Conservation (phyloP, 1,140 invertebrate species). For the Pseudomyrmex dendroicus region DNA sequence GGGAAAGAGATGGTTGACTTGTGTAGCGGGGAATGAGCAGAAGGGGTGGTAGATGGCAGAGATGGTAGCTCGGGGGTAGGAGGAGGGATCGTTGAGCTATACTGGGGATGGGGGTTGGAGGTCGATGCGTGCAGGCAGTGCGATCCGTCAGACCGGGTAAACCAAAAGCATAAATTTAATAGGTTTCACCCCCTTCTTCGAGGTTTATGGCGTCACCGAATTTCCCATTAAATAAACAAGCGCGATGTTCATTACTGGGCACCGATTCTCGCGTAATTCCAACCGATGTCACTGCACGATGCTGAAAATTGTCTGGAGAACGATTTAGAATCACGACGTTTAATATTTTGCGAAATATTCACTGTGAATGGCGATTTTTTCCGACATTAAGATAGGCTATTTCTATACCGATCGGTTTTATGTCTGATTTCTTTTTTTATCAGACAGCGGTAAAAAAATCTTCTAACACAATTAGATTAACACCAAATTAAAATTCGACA, state of each 20-base stretch:
- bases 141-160: conserved; percentile 85
- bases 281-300: conserved; percentile 48
- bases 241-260: conserved; percentile 83
- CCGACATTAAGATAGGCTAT: neutral
- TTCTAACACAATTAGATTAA: neutral
- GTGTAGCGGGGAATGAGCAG: conserved; percentile 37
- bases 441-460: neutral
- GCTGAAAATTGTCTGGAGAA: conserved; percentile 50
- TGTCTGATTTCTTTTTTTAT: neutral
- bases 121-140: conserved; percentile 79
- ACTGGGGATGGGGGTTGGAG: conserved; percentile 61
- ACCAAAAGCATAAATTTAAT: conserved; percentile 85
- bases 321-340: conserved; percentile 23
- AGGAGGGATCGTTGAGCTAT: conserved; percentile 55
- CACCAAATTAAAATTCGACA: no score
- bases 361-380: neutral
- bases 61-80: conserved; percentile 61
- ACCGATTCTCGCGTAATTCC: conserved; percentile 66
- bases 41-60: conserved; percentile 65
- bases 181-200: conserved; percentile 83
- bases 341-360: neutral
- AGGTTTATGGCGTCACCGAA: conserved; percentile 85
- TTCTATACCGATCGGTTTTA: neutral
- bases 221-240: conserved; percentile 86
- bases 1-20: conserved; percentile 36